Conservation (phyloP, 1,140 invertebrate genomes). For the Vanessa atalanta region DNA sequence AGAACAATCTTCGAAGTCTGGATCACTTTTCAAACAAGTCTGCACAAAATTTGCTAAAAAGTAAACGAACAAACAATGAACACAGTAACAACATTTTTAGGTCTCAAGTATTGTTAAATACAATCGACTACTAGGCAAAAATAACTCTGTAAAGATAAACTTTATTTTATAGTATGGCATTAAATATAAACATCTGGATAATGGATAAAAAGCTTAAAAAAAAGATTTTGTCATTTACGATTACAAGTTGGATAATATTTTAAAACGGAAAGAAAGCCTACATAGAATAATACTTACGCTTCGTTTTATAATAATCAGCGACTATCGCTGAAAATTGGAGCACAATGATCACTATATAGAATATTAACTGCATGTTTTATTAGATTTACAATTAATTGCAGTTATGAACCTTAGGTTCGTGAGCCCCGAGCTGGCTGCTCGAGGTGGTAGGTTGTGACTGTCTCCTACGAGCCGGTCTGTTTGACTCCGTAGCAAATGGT, state of each 20-base stretch:
- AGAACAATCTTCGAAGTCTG: slow-evolving; percentile 84
- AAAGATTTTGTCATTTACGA: not conserved
- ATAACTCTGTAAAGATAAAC: no score
- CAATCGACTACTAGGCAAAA: no score
- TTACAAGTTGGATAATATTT: slow-evolving; percentile 7
- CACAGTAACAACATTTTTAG: no score
- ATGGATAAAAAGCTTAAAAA: no score
- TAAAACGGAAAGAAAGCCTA: slow-evolving; percentile 22
- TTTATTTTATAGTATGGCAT: no score
- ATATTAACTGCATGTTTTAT: slow-evolving; percentile 63
- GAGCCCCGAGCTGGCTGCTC: slow-evolving; percentile 56
- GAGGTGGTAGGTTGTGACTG: slow-evolving; percentile 62
- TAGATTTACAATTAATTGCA: not conserved
- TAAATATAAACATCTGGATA: no score
- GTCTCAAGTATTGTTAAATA: no score
- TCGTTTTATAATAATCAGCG: slow-evolving; percentile 70
- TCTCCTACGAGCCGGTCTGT: slow-evolving; percentile 48
- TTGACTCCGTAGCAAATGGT: slow-evolving; percentile 49
- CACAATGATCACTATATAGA: slow-evolving; percentile 66
- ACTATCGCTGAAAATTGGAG: slow-evolving; percentile 45
- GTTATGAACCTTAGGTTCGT: slow-evolving; percentile 36
- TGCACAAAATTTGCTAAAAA: slow-evolving; percentile 84
- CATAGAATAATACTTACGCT: slow-evolving; percentile 66
- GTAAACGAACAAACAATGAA: slow-evolving; percentile 17
- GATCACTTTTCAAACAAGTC: slow-evolving; percentile 83